Percentiles rank a stretch among this genome's conserved stretches.
Conservation (phyloP, 2,797 vertebrate species). For the Capromys pilorides region DNA sequence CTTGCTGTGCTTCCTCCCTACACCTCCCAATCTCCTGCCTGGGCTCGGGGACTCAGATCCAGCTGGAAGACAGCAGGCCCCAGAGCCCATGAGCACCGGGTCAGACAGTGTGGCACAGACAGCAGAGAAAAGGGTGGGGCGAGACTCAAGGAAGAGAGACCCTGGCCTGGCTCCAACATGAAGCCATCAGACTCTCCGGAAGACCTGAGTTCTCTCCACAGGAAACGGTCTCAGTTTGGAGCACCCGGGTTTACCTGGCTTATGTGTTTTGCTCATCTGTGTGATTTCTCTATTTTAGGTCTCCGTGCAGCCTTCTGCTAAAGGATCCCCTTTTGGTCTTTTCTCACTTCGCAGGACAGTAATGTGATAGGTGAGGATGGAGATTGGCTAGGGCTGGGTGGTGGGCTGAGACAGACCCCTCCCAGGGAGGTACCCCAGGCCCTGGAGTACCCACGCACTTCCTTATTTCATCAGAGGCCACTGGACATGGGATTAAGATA, state of each 20-base stretch:
- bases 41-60: neutral
- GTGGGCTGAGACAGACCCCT: neutral
- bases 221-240: neutral
- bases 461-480: neutral
- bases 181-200: rapidly evolving
- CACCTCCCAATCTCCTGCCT: neutral
- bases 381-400: neutral
- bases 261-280: neutral
- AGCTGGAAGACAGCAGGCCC: neutral
- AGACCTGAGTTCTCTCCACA: rapidly evolving
- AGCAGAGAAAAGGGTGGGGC: neutral
- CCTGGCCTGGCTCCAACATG: rapidly evolving
- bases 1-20: neutral
- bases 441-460: neutral
- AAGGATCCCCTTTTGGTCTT: neutral
- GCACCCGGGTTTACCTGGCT: neutral
- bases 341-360: neutral
- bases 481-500: neutral
- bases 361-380: no score
- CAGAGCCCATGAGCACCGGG: no score
- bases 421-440: neutral
- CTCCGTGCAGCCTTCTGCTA: rapidly evolving
- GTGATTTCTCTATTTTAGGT: neutral
- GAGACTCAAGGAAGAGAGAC: no score
- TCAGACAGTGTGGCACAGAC: neutral